phyloP scores from a whole-genome alignment of 2,888 invertebrate species.

The Microctonus hyperodae region DNA sequence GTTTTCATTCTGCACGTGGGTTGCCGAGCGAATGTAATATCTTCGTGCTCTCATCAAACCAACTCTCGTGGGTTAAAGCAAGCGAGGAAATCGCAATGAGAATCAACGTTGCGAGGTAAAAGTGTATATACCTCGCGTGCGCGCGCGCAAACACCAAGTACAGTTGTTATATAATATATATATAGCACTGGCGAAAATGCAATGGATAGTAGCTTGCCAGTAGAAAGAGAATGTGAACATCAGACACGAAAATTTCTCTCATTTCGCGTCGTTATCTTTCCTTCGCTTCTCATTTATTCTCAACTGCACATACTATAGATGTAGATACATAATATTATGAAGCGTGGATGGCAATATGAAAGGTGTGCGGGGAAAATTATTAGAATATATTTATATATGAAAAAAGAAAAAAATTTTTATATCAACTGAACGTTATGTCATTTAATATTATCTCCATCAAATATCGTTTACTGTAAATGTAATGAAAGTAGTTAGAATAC shows the following conservation, averaged over 20 bases:
- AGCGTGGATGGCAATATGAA: background rate
- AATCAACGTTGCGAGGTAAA: conserved; percentile 20
- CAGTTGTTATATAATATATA: background rate
- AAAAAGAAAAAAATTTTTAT: background rate
- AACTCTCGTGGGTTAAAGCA: conserved; percentile 3
- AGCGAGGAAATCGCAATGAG: conserved; percentile 13
- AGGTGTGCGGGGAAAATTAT: background rate
- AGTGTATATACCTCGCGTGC: background rate
- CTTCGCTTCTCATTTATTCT: conserved; percentile 29
- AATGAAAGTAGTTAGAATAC: background rate
- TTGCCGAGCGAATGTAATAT: conserved; percentile 3
- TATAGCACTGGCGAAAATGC: background rate
- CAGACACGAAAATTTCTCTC: conserved; percentile 37
- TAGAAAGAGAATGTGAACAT: conserved; percentile 3
- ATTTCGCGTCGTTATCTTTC: conserved; percentile 35
- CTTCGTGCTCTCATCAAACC: conserved; percentile 6
- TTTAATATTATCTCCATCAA: background rate
- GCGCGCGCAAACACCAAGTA: background rate
- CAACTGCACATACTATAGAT: conserved; percentile 23
- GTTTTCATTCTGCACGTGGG: background rate
- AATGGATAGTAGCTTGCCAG: background rate
- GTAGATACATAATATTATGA: conserved; percentile 4
- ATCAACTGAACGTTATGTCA: background rate
- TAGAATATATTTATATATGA: background rate
- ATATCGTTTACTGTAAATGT: background rate